Conservation (phyloP, 2,888 invertebrate genomes). For the Caradrina clavipalpis region DNA sequence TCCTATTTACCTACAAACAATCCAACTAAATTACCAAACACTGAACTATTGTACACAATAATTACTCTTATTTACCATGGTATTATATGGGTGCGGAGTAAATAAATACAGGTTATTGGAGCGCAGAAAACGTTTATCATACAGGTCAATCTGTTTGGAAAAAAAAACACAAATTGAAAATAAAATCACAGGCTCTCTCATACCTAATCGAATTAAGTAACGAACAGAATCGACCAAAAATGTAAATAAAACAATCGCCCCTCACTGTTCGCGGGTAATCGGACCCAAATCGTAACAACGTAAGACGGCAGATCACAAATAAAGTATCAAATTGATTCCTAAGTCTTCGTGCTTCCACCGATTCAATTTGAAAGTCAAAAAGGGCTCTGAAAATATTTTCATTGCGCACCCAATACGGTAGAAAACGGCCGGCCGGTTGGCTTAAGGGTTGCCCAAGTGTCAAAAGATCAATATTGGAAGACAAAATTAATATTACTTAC, state of each 20-base stretch:
- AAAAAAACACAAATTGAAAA: constrained; percentile 12
- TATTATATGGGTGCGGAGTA: background rate
- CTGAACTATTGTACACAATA: background rate
- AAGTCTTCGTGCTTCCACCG: constrained; percentile 51
- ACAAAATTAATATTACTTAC: no score
- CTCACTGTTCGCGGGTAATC: constrained; percentile 34
- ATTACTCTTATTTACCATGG: background rate
- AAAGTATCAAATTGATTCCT: constrained; percentile 62
- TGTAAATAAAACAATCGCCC: constrained; percentile 37
- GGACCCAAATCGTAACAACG: constrained; percentile 38
- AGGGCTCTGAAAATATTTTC: constrained; percentile 76
- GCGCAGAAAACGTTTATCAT: no score
- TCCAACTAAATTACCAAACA: background rate
- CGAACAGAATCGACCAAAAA: constrained; percentile 24
- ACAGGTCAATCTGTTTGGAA: no score
- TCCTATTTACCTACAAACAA: background rate
- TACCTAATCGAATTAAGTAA: constrained; percentile 10
- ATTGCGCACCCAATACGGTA: constrained; percentile 78
- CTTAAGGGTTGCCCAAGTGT: constrained; percentile 41
- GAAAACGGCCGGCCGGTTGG: constrained; percentile 63
- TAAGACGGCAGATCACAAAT: constrained; percentile 53
- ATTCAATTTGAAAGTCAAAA: constrained; percentile 81
- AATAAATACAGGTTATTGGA: background rate
- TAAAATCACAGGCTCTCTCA: background rate
- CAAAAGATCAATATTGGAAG: background rate